Evolutionary conservation across 2,113 vertebrate genomes (phyloP), one percentile per base, ranked within the genome.

Genomic region (Anoura caudifer): DNA sequence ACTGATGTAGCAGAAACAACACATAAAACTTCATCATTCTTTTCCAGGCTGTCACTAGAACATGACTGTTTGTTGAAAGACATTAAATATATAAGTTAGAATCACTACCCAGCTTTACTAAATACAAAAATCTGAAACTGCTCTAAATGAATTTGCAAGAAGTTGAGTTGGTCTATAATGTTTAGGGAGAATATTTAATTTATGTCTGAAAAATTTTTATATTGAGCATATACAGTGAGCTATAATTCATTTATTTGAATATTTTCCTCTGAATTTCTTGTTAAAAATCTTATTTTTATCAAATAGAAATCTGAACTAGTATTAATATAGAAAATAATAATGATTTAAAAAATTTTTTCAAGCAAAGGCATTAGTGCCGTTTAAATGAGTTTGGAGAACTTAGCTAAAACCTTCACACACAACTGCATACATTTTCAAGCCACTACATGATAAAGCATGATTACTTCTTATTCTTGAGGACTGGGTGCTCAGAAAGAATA

Each of bases 101-200:
- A 50, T 50, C 43, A 97, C 63, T 75, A 87, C 14, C 63, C 52
- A 76, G 33, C 52, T 95, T 95, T 97, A 97, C 95, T 97, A 97
- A 95, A 95, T 50, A 86, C 14, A 94, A 91, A 97, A 97, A 96
- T 97, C 81, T 92, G 77, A 90, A 95, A 82, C 14, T 93, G 41
- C 10, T 92, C 33, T 95, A 90, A 91, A 90, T 88, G 59, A 97
- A 90, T 96, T 94, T 97, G 41, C 38, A 85, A 65, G 20, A 90
- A 96, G 28, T 7, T 92, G 24, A 47, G 56, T 80, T 86, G 22
- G 67, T 12, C 50, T 95, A 54, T 69, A 77, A 81, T 77, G 95
- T 95, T 95, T 90, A 79, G 72, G 87, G 7, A 72, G 16, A 63
- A 80, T 63, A 95, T 77, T 95, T 94, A n/a, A 14, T 90, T 96